Conservation (phyloP, 2,113 vertebrate species). For the Prolemur simus region DNA sequence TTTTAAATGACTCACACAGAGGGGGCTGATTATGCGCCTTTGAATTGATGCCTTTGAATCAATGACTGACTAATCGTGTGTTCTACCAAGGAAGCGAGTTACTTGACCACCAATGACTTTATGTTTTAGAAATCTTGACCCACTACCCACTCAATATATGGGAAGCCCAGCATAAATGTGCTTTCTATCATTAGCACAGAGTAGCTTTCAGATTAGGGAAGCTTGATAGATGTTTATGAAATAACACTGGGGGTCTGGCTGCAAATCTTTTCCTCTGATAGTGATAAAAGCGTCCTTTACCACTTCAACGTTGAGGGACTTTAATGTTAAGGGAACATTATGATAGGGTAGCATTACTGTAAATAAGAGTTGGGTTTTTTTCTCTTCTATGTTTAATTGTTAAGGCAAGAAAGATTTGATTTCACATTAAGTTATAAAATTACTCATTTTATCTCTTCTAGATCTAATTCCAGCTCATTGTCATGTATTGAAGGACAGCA, state of each 20-base stretch:
- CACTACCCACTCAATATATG: slow-evolving; percentile 45
- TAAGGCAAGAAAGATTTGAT: neutral
- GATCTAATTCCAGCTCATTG: neutral
- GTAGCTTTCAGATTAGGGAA: slow-evolving; percentile 1
- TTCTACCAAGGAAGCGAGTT: slow-evolving; percentile 45
- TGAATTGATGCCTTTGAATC: slow-evolving; percentile 56
- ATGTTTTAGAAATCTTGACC: slow-evolving; percentile 48
- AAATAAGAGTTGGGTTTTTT: neutral
- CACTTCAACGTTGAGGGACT: neutral
- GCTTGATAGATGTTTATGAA: neutral
- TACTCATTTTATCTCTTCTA: neutral
- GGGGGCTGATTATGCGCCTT: neutral
- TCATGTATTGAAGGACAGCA: slow-evolving; percentile 47
- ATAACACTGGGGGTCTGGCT: neutral
- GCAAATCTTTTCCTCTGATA: neutral
- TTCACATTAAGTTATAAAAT: neutral
- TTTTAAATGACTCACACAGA: slow-evolving; percentile 52
- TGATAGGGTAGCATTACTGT: neutral
- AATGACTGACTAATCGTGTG: slow-evolving; percentile 44
- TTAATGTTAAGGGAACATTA: neutral
- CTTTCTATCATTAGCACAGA: neutral
- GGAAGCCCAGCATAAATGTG: neutral
- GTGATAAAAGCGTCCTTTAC: neutral
- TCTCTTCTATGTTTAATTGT: neutral
- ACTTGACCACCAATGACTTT: slow-evolving; percentile 33